Evolutionary conservation across 92 coral and sea anemone species (phyloP).

Genomic region (Desmophyllum pertusum): DNA sequence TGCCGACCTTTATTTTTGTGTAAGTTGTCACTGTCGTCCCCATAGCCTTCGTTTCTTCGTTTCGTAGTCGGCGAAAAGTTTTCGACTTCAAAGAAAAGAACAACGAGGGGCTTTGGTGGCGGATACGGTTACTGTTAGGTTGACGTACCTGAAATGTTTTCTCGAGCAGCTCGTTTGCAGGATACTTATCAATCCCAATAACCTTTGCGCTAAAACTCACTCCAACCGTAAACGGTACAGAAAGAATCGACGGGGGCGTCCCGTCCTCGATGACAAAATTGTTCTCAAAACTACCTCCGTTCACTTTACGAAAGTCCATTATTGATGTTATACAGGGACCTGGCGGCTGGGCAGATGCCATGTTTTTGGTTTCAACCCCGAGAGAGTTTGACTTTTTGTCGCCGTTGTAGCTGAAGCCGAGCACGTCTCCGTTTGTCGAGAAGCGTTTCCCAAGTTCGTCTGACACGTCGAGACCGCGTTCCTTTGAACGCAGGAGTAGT

Average conservation of each 20-base stretch:
- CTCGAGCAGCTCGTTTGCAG: conserved; percentile 44
- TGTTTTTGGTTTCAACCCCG: conserved; percentile 18
- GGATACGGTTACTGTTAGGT: not conserved
- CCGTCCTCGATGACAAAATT: conserved; percentile 64
- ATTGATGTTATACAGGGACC: conserved; percentile 67
- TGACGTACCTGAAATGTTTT: not conserved
- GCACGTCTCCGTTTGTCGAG: conserved; percentile 65
- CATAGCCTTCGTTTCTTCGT: no score
- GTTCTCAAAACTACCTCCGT: conserved; percentile 6
- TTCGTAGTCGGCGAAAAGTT: no score
- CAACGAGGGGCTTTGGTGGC: no score
- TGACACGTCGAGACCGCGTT: conserved; percentile 56
- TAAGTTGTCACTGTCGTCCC: no score
- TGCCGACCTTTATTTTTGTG: no score
- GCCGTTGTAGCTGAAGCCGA: conserved; percentile 65
- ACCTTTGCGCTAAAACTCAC: conserved; percentile 47
- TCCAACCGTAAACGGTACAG: conserved; percentile 36
- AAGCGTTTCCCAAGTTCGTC: conserved; percentile 53
- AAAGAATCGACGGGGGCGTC: conserved; percentile 48
- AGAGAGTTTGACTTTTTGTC: conserved; percentile 43
- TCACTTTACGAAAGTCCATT: conserved; percentile 58
- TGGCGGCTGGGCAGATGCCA: conserved; percentile 32
- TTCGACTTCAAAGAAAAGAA: no score
- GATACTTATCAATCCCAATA: conserved; percentile 26
- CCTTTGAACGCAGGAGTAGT: conserved; percentile 63